phyloP scores from a whole-genome alignment of 2,888 invertebrate genomes.

The Drosophila bunnanda region DNA sequence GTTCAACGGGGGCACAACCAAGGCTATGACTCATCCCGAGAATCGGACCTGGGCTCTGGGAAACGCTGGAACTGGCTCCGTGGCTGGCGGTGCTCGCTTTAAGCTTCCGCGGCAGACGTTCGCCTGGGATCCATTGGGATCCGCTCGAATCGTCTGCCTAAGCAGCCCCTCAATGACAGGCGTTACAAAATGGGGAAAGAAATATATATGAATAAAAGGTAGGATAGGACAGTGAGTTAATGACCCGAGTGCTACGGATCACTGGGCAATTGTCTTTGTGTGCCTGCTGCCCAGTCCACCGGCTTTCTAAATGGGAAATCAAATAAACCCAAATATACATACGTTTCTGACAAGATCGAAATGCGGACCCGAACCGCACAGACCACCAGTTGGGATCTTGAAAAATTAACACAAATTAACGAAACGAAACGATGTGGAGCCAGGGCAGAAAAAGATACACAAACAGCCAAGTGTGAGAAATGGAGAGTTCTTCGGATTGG shows the following conservation, averaged over 20 bases:
- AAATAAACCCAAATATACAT: conserved; percentile 60
- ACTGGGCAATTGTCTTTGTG: conserved; percentile 72
- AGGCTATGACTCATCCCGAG: conserved; percentile 46
- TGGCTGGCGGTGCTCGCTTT: conserved; percentile 40
- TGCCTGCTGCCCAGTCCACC: conserved; percentile 34
- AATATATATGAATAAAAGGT: neutral
- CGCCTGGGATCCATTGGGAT: conserved; percentile 11
- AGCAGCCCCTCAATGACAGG: conserved; percentile 76
- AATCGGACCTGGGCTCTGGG: conserved; percentile 39
- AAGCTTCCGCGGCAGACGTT: conserved; percentile 66
- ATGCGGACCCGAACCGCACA: conserved; percentile 29
- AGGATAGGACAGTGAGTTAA: conserved; percentile 59
- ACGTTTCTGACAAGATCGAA: conserved; percentile 43
- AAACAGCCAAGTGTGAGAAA: conserved; percentile 43
- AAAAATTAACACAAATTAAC: conserved; percentile 77
- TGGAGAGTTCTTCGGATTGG: conserved; percentile 38
- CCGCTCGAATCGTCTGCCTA: conserved; percentile 62
- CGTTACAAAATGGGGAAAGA: conserved; percentile 69
- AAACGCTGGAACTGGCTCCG: conserved; percentile 25
- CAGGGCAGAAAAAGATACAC: conserved; percentile 29
- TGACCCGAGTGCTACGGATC: conserved; percentile 70
- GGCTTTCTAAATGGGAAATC: conserved; percentile 75
- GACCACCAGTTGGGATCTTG: conserved; percentile 66
- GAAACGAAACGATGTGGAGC: conserved; percentile 38
- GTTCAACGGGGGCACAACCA: neutral